phyloP scores from a whole-genome alignment of 2,888 invertebrate species.

The Sinotaia quadrata region DNA sequence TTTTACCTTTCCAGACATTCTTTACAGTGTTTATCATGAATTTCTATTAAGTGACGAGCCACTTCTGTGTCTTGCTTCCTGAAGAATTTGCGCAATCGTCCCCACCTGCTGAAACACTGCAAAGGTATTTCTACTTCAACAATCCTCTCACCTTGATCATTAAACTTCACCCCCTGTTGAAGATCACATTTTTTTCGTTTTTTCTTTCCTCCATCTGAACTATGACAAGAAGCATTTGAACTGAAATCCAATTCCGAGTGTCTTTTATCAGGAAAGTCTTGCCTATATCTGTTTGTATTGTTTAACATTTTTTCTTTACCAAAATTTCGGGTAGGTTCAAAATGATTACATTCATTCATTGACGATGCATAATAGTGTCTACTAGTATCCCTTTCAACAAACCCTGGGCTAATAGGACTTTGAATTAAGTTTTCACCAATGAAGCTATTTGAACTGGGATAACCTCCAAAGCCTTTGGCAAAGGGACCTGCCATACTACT shows the following conservation, averaged over 20 bases:
- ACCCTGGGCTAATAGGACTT: too few species aligned
- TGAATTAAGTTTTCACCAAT: too few species aligned
- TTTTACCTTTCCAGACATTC: slow-evolving; percentile 21
- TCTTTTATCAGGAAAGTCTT: slow-evolving; percentile 17
- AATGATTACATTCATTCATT: neutral
- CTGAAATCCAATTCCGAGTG: too few species aligned
- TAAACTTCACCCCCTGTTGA: slow-evolving; percentile 17
- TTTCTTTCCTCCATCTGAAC: neutral
- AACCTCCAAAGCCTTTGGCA: too few species aligned
- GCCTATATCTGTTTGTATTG: slow-evolving; percentile 3
- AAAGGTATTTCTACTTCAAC: slow-evolving; percentile 23
- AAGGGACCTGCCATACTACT: too few species aligned
- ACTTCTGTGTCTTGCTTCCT: slow-evolving; percentile 21
- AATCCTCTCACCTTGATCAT: slow-evolving; percentile 13
- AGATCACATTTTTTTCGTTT: neutral
- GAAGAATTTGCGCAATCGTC: slow-evolving; percentile 20
- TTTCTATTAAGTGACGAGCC: slow-evolving; percentile 9
- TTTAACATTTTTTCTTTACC: too few species aligned
- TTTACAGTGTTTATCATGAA: slow-evolving; percentile 21
- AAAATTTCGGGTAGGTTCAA: too few species aligned
- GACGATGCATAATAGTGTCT: slow-evolving; percentile 19
- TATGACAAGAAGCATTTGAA: too few species aligned
- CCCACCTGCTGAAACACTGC: slow-evolving; percentile 20
- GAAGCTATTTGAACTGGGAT: too few species aligned
- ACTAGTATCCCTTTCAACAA: too few species aligned